These are phyloP conservation scores for Brenthis hecate DNA, from an alignment of 2,888 invertebrate species.

Conservation along the genomic window DNA sequence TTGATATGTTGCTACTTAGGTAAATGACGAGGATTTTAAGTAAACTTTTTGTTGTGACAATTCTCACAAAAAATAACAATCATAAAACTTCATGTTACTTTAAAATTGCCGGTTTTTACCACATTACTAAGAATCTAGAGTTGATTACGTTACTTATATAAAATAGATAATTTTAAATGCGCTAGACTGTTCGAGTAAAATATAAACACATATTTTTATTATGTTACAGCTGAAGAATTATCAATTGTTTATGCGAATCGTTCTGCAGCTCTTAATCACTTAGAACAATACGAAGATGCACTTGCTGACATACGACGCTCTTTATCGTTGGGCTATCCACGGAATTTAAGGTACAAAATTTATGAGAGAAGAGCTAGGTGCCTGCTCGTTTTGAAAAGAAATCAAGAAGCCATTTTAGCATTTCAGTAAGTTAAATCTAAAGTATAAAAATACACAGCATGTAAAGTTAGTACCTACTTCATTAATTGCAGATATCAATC, in stretches of 20 bases:
- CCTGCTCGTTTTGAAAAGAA: conserved; percentile 85
- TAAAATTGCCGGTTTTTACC: no score
- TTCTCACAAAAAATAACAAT: neutral
- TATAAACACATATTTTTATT: neutral
- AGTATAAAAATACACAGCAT: neutral
- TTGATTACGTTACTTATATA: no score
- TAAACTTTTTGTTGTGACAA: neutral
- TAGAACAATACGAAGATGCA: conserved; percentile 85
- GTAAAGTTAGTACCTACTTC: neutral
- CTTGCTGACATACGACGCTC: conserved; percentile 88
- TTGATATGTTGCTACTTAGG: neutral
- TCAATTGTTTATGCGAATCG: conserved; percentile 90
- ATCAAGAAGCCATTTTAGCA: conserved; percentile 84
- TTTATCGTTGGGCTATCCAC: conserved; percentile 85
- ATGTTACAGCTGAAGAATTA: conserved; percentile 80
- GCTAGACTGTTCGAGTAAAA: no score
- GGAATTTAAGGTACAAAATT: conserved; percentile 88
- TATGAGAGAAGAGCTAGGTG: conserved; percentile 89
- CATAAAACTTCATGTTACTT: no score
- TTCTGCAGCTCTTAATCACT: conserved; percentile 89
- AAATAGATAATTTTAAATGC: no score
- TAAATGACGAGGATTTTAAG: neutral
- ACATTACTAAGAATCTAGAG: no score
- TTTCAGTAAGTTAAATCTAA: conserved; percentile 74
- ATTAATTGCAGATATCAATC: conserved; percentile 1